Conservation (phyloP, 2,888 invertebrate genomes). For the Hirtodrosophila trivittata region DNA sequence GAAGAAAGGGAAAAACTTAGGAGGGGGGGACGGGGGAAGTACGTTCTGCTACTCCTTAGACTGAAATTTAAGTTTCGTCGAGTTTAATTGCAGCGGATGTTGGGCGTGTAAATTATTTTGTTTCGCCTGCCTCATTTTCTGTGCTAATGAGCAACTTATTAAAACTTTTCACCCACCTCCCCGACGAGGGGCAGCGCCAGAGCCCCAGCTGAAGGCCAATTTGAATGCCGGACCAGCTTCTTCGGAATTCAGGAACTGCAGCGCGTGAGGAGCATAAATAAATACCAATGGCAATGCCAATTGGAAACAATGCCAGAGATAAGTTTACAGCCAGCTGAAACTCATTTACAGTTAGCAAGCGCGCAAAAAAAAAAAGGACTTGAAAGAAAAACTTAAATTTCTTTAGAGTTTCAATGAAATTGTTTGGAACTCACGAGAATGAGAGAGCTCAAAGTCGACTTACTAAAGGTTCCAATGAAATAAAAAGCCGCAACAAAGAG, state of each 20-base stretch:
- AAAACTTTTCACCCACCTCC: conserved; percentile 51
- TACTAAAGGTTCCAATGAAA: conserved; percentile 45
- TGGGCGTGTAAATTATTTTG: conserved; percentile 77
- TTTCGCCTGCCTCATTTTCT: conserved; percentile 65
- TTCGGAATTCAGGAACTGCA: conserved; percentile 15
- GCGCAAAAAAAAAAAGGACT: conserved; percentile 6
- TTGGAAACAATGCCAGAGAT: conserved; percentile 63
- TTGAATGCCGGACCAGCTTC: background rate
- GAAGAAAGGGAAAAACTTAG: too few relatives aligned
- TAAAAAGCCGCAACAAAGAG: conserved; percentile 19
- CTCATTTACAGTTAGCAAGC: conserved; percentile 55
- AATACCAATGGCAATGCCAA: conserved; percentile 60
- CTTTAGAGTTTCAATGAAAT: conserved; percentile 29
- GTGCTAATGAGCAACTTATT: conserved; percentile 77
- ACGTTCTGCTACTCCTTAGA: conserved; percentile 27
- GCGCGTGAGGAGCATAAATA: conserved; percentile 66
- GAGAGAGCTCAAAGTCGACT: conserved; percentile 27
- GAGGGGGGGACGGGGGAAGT: too few relatives aligned
- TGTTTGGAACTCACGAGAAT: too few relatives aligned
- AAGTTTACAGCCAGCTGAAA: conserved; percentile 56
- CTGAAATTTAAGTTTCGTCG: conserved; percentile 54
- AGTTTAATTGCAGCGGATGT: conserved; percentile 77
- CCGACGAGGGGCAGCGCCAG: too few relatives aligned
- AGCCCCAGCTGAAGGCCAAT: conserved; percentile 1
- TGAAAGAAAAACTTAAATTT: conserved; percentile 48